phyloP scores from a whole-genome alignment of 2,888 invertebrate genomes.

The Drosophila ochracea region DNA sequence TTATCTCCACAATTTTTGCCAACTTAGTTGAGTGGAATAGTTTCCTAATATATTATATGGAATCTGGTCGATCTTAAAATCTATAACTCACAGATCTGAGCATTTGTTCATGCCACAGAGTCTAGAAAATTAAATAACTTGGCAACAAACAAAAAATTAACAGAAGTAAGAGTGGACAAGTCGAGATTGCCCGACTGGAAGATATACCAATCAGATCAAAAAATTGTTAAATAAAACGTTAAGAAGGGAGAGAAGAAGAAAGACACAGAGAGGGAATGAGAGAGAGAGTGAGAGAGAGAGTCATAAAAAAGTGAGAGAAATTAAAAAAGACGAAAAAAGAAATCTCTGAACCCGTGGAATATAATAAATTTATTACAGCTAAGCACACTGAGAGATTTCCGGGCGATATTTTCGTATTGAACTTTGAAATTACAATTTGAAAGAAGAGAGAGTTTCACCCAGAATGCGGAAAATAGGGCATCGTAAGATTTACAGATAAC shows the following conservation, averaged over 20 bases:
- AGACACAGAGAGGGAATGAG: not conserved
- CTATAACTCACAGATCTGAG: too few relatives aligned
- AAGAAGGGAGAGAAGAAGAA: not conserved
- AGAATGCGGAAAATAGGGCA: not conserved
- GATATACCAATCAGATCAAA: not conserved
- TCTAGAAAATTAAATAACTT: not conserved
- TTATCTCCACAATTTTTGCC: not conserved
- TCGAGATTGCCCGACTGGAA: not conserved
- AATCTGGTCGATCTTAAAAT: not conserved
- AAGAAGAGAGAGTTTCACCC: not conserved
- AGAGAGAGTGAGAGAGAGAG: not conserved
- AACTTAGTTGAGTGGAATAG: not conserved
- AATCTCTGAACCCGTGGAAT: not conserved
- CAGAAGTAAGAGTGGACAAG: not conserved
- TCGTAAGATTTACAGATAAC: not conserved
- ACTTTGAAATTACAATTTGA: not conserved
- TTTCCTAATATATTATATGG: not conserved
- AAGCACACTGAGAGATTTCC: not conserved
- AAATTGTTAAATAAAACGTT: not conserved
- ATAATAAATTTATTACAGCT: not conserved
- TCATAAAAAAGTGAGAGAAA: not conserved
- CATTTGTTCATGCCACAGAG: not conserved
- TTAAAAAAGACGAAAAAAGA: not conserved
- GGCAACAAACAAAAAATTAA: not conserved
- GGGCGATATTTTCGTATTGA: not conserved